phyloP scores from a whole-genome alignment of 2,113 vertebrate genomes.

The Xyliphius kryptos region DNA sequence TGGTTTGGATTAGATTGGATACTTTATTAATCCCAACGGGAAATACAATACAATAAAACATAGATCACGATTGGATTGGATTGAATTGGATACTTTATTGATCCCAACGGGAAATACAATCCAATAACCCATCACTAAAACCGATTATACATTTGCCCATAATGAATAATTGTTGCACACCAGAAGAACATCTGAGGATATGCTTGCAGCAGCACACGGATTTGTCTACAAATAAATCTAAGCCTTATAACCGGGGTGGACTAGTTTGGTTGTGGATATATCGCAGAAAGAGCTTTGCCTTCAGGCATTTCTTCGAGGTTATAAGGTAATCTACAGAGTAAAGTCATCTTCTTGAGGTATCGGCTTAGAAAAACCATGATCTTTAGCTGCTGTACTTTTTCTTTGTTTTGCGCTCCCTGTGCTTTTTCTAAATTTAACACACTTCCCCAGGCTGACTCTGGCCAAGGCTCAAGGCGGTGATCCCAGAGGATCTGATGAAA shows the following conservation, averaged over 20 bases:
- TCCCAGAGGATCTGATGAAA: constrained; percentile 8
- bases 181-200: neutral
- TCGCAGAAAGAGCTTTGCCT: neutral
- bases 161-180: neutral
- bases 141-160: neutral
- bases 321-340: neutral
- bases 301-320: neutral
- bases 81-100: too few species aligned
- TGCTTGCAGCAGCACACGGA: neutral
- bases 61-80: too few species aligned
- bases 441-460: neutral
- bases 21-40: too few species aligned
- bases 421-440: neutral
- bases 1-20: too few species aligned
- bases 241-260: neutral
- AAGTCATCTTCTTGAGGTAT: neutral
- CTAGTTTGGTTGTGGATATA: neutral
- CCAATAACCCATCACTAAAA: too few species aligned
- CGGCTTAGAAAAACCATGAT: neutral
- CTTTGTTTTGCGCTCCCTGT: neutral
- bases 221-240: neutral
- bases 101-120: too few species aligned
- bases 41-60: too few species aligned
- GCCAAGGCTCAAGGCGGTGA: constrained; percentile 2
- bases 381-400: constrained; percentile 1